A percentile compares a stretch with the other conserved stretches of the same genome.
These are phyloP conservation scores for Drosophila murphyi DNA, from an alignment of 1,140 invertebrate genomes.

Conservation along the genomic window DNA sequence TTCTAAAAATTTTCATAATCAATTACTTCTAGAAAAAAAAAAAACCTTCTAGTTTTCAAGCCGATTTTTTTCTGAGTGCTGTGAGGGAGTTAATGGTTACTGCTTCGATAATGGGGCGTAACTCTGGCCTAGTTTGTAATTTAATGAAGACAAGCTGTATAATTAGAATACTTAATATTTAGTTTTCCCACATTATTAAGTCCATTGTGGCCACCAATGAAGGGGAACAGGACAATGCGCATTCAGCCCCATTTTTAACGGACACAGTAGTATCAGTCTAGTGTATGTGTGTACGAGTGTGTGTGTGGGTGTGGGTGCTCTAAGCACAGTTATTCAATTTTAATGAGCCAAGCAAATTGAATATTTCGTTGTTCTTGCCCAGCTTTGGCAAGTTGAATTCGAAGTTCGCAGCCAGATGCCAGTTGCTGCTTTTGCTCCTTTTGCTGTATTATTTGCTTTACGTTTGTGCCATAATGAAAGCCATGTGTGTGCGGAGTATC, in stretches of 20 bases:
- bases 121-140: background rate
- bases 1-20: too few relatives aligned
- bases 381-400: background rate
- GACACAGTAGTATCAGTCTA: background rate
- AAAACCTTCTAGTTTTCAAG: too few relatives aligned
- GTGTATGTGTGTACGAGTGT: background rate
- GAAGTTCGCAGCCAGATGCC: conserved; percentile 23
- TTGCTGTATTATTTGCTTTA: conserved; percentile 64
- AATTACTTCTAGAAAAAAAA: too few relatives aligned
- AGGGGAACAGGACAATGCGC: background rate
- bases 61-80: too few relatives aligned
- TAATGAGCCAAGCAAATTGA: conserved; percentile 78
- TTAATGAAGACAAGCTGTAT: conserved; percentile 8
- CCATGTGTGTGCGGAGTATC: conserved; percentile 24
- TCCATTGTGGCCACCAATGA: conserved; percentile 11
- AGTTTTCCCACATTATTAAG: conserved; percentile 12
- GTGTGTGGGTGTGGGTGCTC: conserved; percentile 1
- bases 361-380: conserved; percentile 58
- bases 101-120: background rate
- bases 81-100: background rate
- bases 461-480: conserved; percentile 56
- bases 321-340: conserved; percentile 74
- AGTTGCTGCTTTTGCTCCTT: conserved; percentile 10
- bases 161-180: conserved; percentile 28
- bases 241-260: conserved; percentile 1